Evolutionary conservation across 2,113 vertebrate genomes (phyloP).

Genomic region (Entomyzon cyanotis): DNA sequence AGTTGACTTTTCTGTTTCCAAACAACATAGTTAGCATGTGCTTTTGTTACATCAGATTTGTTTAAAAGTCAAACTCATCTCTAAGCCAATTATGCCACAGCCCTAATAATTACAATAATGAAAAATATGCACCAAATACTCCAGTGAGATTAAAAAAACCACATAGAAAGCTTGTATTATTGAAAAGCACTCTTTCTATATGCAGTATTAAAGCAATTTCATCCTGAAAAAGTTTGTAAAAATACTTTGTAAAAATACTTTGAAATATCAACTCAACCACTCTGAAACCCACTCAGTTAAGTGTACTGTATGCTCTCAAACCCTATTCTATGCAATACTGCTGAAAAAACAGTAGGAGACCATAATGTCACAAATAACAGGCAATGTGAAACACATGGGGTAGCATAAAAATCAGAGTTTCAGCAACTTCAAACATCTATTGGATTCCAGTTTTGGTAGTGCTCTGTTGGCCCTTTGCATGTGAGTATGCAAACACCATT

Average conservation of each 20-base stretch:
- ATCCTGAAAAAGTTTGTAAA: neutral
- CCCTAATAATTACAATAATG: neutral
- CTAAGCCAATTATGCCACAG: neutral
- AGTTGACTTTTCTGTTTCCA: neutral
- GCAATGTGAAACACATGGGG: neutral
- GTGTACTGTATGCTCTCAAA: neutral
- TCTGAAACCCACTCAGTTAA: neutral
- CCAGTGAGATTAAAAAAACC: neutral
- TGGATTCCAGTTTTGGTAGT: neutral
- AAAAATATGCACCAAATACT: neutral
- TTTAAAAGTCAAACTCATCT: neutral
- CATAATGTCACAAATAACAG: neutral
- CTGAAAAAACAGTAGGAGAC: neutral
- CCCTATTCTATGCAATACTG: neutral
- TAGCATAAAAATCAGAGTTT: neutral
- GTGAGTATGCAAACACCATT: accelerated
- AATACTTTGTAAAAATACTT: neutral
- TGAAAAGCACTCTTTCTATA: neutral
- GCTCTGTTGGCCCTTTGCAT: neutral
- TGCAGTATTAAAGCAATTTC: neutral
- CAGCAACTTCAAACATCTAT: neutral
- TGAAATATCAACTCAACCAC: neutral
- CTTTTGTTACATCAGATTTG: neutral
- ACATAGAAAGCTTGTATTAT: neutral
- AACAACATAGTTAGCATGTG: neutral